phyloP scores from a whole-genome alignment of 1,140 invertebrate species.

The Bombyx mandarina region DNA sequence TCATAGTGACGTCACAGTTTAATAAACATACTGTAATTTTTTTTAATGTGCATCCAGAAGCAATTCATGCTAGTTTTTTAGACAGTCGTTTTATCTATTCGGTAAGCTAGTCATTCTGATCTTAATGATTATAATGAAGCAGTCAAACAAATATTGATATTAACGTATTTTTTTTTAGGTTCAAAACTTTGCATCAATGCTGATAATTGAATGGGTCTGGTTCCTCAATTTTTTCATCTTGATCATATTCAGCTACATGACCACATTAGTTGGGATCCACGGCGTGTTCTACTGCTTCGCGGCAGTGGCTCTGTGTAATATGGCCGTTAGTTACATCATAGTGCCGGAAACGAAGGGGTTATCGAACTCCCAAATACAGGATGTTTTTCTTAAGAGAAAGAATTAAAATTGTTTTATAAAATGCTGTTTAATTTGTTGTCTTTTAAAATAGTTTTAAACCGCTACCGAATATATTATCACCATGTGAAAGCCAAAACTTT shows the following conservation, averaged over 20 bases:
- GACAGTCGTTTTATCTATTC: background rate
- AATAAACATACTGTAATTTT: no score
- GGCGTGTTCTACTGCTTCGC: slow-evolving; percentile 50
- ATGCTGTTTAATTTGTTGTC: slow-evolving; percentile 1
- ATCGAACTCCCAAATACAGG: slow-evolving; percentile 77
- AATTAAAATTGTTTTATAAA: slow-evolving; percentile 8
- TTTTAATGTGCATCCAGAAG: background rate
- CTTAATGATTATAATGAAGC: no score
- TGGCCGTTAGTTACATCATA: slow-evolving; percentile 72
- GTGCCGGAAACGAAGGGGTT: slow-evolving; percentile 84
- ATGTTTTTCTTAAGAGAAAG: slow-evolving; percentile 24
- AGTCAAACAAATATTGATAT: background rate
- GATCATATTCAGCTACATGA: slow-evolving; percentile 39
- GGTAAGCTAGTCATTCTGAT: no score
- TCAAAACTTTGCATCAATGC: slow-evolving; percentile 43
- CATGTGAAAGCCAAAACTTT: no score
- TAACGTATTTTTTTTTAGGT: slow-evolving; percentile 35
- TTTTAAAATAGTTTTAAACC: background rate
- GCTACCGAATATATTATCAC: no score
- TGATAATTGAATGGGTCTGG: slow-evolving; percentile 54
- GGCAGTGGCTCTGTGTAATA: slow-evolving; percentile 51
- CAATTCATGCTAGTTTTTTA: background rate
- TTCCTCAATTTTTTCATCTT: slow-evolving; percentile 50
- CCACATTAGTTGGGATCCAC: slow-evolving; percentile 34
- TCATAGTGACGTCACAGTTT: no score